Percentiles rank a stretch among this genome's conserved stretches.
These are phyloP conservation scores for Cossypha niveicapilla DNA, from an alignment of 2,797 vertebrate genomes.

Conservation along the genomic window DNA sequence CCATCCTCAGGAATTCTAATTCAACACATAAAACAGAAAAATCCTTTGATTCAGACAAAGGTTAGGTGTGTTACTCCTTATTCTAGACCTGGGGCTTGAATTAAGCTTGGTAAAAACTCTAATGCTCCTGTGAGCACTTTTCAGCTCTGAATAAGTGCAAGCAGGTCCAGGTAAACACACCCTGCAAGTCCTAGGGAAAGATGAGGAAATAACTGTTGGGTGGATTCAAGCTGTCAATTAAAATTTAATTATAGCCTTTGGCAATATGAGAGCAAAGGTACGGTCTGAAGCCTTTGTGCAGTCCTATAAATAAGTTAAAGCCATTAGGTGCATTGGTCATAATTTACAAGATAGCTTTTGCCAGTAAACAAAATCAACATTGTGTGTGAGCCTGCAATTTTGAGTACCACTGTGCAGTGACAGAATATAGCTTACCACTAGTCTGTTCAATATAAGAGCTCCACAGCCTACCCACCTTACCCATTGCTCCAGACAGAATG, in stretches of 20 bases:
- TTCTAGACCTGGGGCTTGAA: background rate
- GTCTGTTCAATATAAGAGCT: background rate
- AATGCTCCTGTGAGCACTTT: background rate
- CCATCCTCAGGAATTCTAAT: background rate
- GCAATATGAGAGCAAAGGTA: background rate
- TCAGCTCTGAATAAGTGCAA: background rate
- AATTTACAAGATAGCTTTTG: background rate
- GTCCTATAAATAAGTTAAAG: conserved; percentile 28
- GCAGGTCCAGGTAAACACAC: background rate
- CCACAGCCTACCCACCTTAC: background rate
- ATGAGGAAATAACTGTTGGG: background rate
- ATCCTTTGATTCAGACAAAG: background rate
- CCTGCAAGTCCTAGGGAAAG: background rate
- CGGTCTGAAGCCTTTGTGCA: background rate
- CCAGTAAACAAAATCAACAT: background rate
- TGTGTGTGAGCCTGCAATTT: background rate
- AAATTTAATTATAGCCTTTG: conserved; percentile 13
- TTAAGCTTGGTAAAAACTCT: background rate
- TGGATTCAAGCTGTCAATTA: background rate
- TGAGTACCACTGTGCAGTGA: background rate
- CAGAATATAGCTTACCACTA: background rate
- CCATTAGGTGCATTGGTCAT: background rate
- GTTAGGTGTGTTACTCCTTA: background rate
- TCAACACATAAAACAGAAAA: background rate
- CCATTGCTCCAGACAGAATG: background rate